Base-by-base conservation (phyloP, 2,888 invertebrate genomes). In the Epicampocera succincta region DNA sequence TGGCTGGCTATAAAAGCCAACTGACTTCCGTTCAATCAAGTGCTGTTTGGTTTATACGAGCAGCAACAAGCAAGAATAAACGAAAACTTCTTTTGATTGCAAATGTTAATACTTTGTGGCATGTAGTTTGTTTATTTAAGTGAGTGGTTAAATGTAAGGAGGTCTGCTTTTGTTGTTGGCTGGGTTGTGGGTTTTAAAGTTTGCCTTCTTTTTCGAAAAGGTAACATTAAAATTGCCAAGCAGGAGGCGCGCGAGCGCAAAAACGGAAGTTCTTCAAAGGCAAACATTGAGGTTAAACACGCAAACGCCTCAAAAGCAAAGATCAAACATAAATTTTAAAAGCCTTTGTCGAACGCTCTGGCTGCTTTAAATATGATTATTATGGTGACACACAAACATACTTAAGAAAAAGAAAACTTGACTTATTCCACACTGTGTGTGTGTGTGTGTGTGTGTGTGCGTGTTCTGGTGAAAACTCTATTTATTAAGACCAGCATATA, bases 181-280 rank as follows among this genome's bases (percentile, higher is more conserved):
- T 46, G 46, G 63, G 54, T n/a, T 63, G 68, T 42, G 40, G 8
- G 15, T 54, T 54, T 19, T 50, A 50, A 54, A 33, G 33, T 33
- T 33, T 33, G 3, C 8, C 8, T 33, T 8, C 8, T 9, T 33
- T 25, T 54, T 50, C 48, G 38, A 12, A 46, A 80, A 42, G 84
- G 84, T 83, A 84, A 80, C 78, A 83, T 83, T 83, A 84, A 80
- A 84, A 83, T 84, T 78, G 63, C 48, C 52, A 71, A 54, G 61
- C 40, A 78, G 65, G 52, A 79, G 60, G 65, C 56, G 82, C 77
- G 73, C 77, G 44, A 68, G 71, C 74, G 73, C 69, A 61, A 58
- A 60, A 77, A 46, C 80, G 83, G 80, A 80, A 83, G 80, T 69
- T 65, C 69, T 56, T 61, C 56, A 75, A 78, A 80, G 68, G 75